These are phyloP conservation scores for chimpanzee (Pan troglodytes) DNA, from an alignment of 2,113 vertebrate genomes.

Conservation along the genomic window NHGRI_mPanTro3-v2.1_pri NC_072421.2:92579001-92579500, in stretches of 20 bases:
- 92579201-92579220: neutral
- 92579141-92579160: neutral
- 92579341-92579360: neutral
- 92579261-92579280: neutral
- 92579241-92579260: neutral
- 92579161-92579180: neutral
- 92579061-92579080: neutral
- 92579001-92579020: neutral
- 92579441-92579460: neutral
- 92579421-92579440: neutral
- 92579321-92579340: neutral
- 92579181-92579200: neutral
- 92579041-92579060: neutral
- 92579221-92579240: neutral
- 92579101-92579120: neutral
- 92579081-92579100: neutral
- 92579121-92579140: neutral
- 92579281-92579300: neutral
- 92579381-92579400: neutral
- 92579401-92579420: neutral
- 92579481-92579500: neutral
- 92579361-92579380: neutral
- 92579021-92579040: neutral
- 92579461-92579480: neutral
- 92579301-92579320: neutral